A percentile compares a stretch with the other conserved stretches of the same genome.
These are phyloP conservation scores for Ursus arctos DNA, from an alignment of 2,113 vertebrate genomes.

Conservation along the genomic window DNA sequence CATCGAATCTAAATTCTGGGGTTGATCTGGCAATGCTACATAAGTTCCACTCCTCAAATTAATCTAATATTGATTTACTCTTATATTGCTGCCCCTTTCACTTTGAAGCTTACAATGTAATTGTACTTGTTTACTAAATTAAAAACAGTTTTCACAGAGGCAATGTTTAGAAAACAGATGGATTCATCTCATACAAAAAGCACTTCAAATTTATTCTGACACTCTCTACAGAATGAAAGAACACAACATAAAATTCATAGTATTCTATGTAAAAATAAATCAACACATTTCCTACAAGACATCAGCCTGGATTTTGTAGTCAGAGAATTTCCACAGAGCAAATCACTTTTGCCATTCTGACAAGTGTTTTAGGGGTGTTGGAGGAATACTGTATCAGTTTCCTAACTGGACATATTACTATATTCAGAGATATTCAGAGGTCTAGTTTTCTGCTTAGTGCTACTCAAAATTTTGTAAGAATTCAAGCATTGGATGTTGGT, in stretches of 20 bases:
- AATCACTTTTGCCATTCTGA: background rate
- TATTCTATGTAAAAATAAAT: background rate
- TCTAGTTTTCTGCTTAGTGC: background rate
- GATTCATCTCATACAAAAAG: conserved; percentile 42
- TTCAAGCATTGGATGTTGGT: background rate
- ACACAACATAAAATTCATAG: conserved; percentile 41
- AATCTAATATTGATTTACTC: conserved; percentile 58
- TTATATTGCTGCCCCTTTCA: background rate
- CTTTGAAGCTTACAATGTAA: conserved; percentile 50
- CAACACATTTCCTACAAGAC: fast-evolving
- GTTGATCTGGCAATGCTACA: background rate
- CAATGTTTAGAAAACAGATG: conserved; percentile 69
- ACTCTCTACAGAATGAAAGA: background rate
- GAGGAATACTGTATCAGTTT: background rate
- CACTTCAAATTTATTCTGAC: background rate
- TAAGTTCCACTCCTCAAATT: conserved; percentile 43
- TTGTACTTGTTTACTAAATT: conserved; percentile 71
- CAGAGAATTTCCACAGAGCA: background rate
- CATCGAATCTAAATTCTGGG: background rate
- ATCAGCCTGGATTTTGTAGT: background rate
- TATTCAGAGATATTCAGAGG: background rate
- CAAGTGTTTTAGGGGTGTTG: background rate
- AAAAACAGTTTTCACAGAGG: conserved; percentile 65
- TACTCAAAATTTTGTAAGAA: background rate
- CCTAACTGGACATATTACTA: fast-evolving